Base-by-base conservation (phyloP, 1,140 invertebrate species). In the Lucilia cuprina region DNA sequence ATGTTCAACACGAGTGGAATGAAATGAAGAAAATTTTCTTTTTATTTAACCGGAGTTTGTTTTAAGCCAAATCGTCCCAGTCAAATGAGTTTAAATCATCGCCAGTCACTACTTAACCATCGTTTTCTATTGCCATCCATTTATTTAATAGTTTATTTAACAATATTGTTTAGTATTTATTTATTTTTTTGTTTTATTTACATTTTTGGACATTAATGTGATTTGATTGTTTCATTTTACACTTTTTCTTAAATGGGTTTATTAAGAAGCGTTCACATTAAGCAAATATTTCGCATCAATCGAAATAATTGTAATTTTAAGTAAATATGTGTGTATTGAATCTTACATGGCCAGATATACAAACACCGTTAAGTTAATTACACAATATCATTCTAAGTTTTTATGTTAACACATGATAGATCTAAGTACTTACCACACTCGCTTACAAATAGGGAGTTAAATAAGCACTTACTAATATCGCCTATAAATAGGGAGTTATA, bases 21-120 rank as follows among this genome's bases (percentile, higher is more conserved):
- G 55, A 60, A 60, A 60, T 60, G 55, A 60, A 60, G 55, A 60
- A n/a, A 60, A 60, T 60, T 60, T 60, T 60, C 55, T 60, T 60
- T 60, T 60, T 17, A n/a, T 60, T 60, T 60, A 60, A 7, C 14
- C 13, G 14, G 55, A 60, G 55, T 17, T 60, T 60, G 3, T 60
- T 60, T n/a, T n/a, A 17, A 60, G n/a, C 50, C 13, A 60, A 30
- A 17, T n/a, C 14, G 13, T 60, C 55, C 14, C 13, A n/a, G 5
- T n/a, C 55, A n/a, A 17, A 60, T 60, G 55, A 41, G 0, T 41
- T 41, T 41, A 41, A 41, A 41, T 60, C 55, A 17, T 60, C 5
- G 41, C 41, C 14, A 60, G 14, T 60, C 25, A 60, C n/a, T n/a
- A 60, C 55, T 17, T 60, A 10, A 17, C 14, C 5, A 14, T 60